These are phyloP conservation scores for Drosophila lini DNA, from an alignment of 1,140 invertebrate species.

Conservation along the genomic window DNA sequence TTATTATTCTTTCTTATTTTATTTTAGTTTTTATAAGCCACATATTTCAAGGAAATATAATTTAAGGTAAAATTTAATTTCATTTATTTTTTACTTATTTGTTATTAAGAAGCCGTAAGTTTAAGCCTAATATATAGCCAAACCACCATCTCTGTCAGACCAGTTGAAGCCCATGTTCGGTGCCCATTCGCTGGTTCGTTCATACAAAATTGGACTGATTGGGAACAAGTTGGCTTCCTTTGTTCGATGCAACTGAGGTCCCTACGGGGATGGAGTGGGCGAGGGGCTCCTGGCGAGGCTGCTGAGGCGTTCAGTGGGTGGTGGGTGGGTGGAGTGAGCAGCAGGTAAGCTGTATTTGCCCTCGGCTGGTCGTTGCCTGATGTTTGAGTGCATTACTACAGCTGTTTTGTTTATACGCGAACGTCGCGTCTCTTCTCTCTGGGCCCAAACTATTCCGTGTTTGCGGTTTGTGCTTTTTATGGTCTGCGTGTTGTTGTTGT, in stretches of 20 bases:
- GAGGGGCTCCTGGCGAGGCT: not conserved
- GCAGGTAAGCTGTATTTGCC: conserved; percentile 23
- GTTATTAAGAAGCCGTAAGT: not conserved
- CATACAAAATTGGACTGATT: conserved; percentile 46
- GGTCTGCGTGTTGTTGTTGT: conserved; percentile 32
- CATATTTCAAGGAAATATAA: not conserved
- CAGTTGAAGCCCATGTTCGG: conserved; percentile 52
- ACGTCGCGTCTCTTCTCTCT: conserved; percentile 21
- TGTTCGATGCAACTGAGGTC: conserved; percentile 46
- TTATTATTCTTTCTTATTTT: no score
- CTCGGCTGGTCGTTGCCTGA: conserved; percentile 43
- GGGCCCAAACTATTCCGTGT: conserved; percentile 41
- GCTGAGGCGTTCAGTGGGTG: not conserved
- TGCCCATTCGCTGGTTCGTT: conserved; percentile 38
- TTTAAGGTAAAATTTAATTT: no score
- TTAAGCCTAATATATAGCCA: conserved; percentile 2
- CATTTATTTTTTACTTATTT: not conserved
- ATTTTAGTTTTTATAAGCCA: not conserved
- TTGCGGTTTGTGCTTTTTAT: conserved; percentile 74
- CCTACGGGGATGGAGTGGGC: conserved; percentile 1
- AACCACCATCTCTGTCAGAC: conserved; percentile 25
- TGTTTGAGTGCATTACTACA: conserved; percentile 56
- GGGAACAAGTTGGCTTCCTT: conserved; percentile 71
- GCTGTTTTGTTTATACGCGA: conserved; percentile 60
- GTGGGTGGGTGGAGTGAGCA: not conserved